Evolutionary conservation across 2,797 vertebrate species (phyloP), one percentile per base, ranked within the genome.

Genomic region (Sebastolobus altivelis): DNA sequence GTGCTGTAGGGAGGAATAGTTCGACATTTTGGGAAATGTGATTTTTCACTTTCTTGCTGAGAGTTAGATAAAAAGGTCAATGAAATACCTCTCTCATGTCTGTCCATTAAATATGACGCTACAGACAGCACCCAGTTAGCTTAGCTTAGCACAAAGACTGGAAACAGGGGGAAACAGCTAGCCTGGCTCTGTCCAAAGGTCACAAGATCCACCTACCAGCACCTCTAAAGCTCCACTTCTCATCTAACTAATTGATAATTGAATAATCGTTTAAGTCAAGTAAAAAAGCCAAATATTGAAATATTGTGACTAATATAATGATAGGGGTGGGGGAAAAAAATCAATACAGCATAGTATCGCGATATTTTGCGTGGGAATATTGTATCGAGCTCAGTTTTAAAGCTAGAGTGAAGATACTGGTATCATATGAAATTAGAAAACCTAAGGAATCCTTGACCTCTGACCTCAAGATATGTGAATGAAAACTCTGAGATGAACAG

Each of bases 91-190:
- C 18, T 61, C 29, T 46, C 58, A 49, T 52, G 6, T 54, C 22
- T 18, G 20, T 18, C 1, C 35, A 18, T 25, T 31, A 55, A 18
- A 61, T 49, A 40, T 18, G 62, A 60, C 4, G 35, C 54, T 61
- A 13, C 9, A 49, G 8, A 20, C 6, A 18, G 29, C 14, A 27
- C 33, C 8, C 7, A 3, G 35, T 78, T 72, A 79, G 40, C 43
- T 49, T 68, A 69, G 79, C 65, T 38, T 60, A 60, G 33, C 67
- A 40, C 4, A 71, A 62, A 8, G n/a, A 18, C 10, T 35, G 10
- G 25, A 35, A 43, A 35, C 7, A 2, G 1, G 2, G 29, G 33
- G 10, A 60, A 75, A 52, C 25, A 33, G 12, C 8, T 25, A 29
- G 25, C 3, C 25, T 33, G 3, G 11, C 8, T 43, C 14, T 18